Evolutionary conservation across 2,888 invertebrate species (phyloP).

Genomic region (Drosophila limbata): DNA sequence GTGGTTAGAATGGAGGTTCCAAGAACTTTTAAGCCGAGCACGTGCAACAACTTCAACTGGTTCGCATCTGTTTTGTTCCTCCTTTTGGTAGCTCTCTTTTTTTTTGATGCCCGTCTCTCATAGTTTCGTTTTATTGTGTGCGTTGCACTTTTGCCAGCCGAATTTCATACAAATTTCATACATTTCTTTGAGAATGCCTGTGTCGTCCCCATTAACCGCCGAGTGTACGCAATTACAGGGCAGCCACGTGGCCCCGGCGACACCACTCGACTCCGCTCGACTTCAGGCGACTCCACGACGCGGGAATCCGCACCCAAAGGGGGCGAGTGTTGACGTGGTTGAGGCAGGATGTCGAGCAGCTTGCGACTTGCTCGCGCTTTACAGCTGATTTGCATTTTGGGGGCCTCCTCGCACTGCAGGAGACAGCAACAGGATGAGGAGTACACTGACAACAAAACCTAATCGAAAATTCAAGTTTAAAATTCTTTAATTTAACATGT

Average conservation of each 20-base stretch:
- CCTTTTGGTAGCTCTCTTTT: constrained; percentile 3
- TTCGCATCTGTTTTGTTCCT: constrained; percentile 11
- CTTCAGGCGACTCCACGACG: constrained; percentile 1
- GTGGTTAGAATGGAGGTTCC: background rate
- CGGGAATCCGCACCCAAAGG: constrained; percentile 14
- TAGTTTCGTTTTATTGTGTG: constrained; percentile 40
- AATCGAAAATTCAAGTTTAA: no score
- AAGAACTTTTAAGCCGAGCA: constrained; percentile 8
- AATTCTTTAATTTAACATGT: no score
- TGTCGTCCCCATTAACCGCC: constrained; percentile 79
- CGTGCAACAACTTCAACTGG: constrained; percentile 31
- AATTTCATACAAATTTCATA: constrained; percentile 76
- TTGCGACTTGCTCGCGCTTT: constrained; percentile 53
- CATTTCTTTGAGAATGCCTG: constrained; percentile 77
- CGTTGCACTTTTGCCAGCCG: constrained; percentile 72
- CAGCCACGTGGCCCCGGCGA: constrained; percentile 42
- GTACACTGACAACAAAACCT: no score
- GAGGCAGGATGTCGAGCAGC: constrained; percentile 42
- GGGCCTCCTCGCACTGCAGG: constrained; percentile 66
- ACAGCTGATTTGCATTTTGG: constrained; percentile 80
- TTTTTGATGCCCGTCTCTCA: background rate
- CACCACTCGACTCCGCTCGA: constrained; percentile 24
- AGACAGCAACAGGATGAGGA: constrained; percentile 30
- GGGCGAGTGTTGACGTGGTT: background rate
- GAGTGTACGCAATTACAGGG: constrained; percentile 75